A percentile compares a stretch with the other conserved stretches of the same genome.
These are phyloP conservation scores for Dorcus hopei DNA, from an alignment of 2,888 invertebrate genomes.

Conservation along the genomic window DNA sequence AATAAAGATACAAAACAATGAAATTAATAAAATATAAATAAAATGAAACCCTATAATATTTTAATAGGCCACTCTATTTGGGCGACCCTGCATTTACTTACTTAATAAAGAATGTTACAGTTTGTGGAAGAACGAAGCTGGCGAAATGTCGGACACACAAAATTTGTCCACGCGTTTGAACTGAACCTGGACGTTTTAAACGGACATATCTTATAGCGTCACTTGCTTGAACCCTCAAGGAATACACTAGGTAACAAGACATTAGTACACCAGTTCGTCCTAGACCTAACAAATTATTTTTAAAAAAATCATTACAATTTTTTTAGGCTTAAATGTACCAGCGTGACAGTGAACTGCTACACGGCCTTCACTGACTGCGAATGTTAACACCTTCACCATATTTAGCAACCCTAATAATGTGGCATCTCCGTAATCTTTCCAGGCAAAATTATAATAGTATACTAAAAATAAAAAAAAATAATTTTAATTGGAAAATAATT, in stretches of 20 bases:
- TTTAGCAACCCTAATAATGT: conserved; percentile 74
- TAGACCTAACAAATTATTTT: conserved; percentile 54
- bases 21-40: too few species aligned
- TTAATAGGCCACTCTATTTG: too few species aligned
- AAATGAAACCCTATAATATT: too few species aligned
- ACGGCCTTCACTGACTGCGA: conserved; percentile 76
- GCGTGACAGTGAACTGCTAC: conserved; percentile 89
- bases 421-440: conserved; percentile 82
- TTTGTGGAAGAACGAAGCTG: conserved; percentile 72
- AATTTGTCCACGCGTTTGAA: conserved; percentile 82
- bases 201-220: conserved; percentile 79
- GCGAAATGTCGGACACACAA: conserved; percentile 79
- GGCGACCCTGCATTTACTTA: conserved; percentile 42
- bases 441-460: conserved; percentile 87
- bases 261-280: conserved; percentile 86
- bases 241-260: conserved; percentile 81
- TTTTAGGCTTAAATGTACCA: conserved; percentile 42
- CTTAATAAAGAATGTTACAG: conserved; percentile 70
- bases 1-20: too few species aligned
- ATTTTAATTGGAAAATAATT: not conserved
- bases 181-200: conserved; percentile 70
- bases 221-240: conserved; percentile 69
- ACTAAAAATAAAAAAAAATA: conserved; percentile 55
- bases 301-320: not conserved
- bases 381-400: conserved; percentile 87